Evolutionary conservation across 2,797 vertebrate genomes (phyloP).

Genomic region (Salarias fasciatus): DNA sequence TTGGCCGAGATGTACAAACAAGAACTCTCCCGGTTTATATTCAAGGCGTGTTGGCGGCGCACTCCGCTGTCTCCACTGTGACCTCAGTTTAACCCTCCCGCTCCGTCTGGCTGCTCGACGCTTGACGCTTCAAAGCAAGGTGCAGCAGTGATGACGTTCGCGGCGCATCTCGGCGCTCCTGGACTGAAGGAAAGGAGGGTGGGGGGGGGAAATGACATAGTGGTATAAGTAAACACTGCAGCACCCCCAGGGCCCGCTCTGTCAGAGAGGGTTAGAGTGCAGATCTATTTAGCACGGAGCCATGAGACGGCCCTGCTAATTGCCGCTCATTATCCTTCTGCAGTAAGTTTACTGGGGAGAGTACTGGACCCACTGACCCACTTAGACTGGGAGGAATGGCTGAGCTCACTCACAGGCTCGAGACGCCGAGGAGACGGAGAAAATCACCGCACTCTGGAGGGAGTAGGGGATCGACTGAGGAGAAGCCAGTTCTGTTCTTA

Average conservation of each 20-base stretch:
- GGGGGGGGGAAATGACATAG: background rate
- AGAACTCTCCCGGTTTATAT: background rate
- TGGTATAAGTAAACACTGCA: constrained; percentile 29
- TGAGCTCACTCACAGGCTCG: constrained; percentile 21
- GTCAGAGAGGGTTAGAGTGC: constrained; percentile 33
- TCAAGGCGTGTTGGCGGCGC: background rate
- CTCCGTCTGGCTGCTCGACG: constrained; percentile 27
- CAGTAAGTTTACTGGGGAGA: constrained; percentile 34
- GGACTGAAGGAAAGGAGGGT: background rate
- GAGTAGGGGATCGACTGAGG: no score
- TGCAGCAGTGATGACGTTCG: constrained; percentile 9
- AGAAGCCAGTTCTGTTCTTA: background rate
- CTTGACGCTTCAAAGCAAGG: constrained; percentile 17
- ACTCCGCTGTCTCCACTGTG: constrained; percentile 13
- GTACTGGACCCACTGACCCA: constrained; percentile 42
- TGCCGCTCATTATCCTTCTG: constrained; percentile 42
- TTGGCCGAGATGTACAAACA: background rate
- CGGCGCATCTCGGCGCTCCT: background rate
- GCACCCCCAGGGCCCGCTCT: constrained; percentile 18
- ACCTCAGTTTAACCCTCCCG: constrained; percentile 52
- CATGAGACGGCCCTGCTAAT: constrained; percentile 50
- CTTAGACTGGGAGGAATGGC: constrained; percentile 10
- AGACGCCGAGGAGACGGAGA: constrained; percentile 5
- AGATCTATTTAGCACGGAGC: constrained; percentile 37
- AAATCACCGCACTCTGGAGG: background rate